phyloP scores from a whole-genome alignment of 1,140 invertebrate genomes.

The Bombus impatiens region DNA sequence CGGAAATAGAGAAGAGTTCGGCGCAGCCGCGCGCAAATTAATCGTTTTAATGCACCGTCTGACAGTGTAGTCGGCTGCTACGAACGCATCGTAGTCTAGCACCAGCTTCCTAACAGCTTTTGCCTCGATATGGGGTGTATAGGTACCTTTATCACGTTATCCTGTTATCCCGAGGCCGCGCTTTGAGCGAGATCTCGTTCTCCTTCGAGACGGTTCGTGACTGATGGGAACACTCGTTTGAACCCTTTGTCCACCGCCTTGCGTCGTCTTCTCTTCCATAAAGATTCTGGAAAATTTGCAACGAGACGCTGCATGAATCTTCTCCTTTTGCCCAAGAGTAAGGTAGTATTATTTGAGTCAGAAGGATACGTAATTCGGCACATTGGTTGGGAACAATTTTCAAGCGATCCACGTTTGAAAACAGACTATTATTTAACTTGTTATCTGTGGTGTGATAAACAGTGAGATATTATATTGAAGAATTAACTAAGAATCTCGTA shows the following conservation, averaged over 20 bases:
- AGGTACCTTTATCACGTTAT: constrained; percentile 17
- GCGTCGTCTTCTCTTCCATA: neutral
- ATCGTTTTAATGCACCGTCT: constrained; percentile 63
- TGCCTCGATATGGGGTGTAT: neutral
- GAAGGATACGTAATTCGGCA: neutral
- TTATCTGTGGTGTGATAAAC: too few species aligned
- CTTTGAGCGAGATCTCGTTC: constrained; percentile 19
- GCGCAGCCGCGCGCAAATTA: constrained; percentile 50
- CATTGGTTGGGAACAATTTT: too few species aligned
- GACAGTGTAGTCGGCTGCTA: constrained; percentile 25
- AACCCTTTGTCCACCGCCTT: neutral
- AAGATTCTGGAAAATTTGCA: neutral
- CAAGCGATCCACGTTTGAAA: too few species aligned
- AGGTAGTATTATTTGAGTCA: neutral
- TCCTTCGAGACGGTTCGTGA: constrained; percentile 20
- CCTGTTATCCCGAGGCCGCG: constrained; percentile 22
- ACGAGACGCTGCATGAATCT: neutral
- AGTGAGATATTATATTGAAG: too few species aligned
- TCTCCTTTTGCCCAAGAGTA: neutral
- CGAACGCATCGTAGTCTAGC: constrained; percentile 27
- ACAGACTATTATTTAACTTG: too few species aligned
- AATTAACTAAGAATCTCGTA: too few species aligned
- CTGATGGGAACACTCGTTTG: neutral
- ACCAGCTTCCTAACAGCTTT: neutral
- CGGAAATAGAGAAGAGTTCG: constrained; percentile 51